These are phyloP conservation scores for Sinocyclocheilus maitianheensis DNA, from an alignment of 2,113 vertebrate species.

Conservation along the genomic window DNA sequence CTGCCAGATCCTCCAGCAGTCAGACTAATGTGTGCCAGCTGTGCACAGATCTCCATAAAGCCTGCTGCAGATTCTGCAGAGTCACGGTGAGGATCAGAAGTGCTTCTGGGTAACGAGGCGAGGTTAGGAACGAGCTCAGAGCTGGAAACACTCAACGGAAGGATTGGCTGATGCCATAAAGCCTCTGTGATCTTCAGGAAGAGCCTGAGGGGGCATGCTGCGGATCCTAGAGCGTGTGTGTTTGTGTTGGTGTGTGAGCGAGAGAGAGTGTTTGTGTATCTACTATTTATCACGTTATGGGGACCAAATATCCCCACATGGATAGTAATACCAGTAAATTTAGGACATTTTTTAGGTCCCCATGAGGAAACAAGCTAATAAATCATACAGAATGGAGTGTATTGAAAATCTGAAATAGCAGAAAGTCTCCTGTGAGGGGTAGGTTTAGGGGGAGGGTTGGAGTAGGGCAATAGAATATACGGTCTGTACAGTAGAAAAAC, in stretches of 20 bases:
- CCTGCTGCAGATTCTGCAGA: neutral
- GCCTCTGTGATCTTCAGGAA: slow-evolving; percentile 16
- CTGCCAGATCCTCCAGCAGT: neutral
- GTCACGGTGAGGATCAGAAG: neutral
- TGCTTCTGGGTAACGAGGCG: neutral
- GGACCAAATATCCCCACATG: no score
- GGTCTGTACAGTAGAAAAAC: no score
- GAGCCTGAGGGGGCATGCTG: neutral
- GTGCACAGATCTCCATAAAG: neutral
- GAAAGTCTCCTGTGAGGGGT: no score
- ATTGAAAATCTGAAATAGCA: no score
- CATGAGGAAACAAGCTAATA: no score
- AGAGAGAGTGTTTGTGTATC: neutral
- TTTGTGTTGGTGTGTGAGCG: no score
- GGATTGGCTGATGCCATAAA: neutral
- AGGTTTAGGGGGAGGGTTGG: no score
- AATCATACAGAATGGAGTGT: no score
- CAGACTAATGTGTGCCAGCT: neutral
- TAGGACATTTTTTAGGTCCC: no score
- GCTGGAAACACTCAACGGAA: neutral
- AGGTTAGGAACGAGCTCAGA: neutral
- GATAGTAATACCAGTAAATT: no score
- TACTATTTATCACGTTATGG: no score
- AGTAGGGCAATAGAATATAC: no score
- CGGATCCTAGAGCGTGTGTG: neutral